Conservation (phyloP, 2,113 vertebrate genomes). For the Paramormyrops kingsleyae region DNA sequence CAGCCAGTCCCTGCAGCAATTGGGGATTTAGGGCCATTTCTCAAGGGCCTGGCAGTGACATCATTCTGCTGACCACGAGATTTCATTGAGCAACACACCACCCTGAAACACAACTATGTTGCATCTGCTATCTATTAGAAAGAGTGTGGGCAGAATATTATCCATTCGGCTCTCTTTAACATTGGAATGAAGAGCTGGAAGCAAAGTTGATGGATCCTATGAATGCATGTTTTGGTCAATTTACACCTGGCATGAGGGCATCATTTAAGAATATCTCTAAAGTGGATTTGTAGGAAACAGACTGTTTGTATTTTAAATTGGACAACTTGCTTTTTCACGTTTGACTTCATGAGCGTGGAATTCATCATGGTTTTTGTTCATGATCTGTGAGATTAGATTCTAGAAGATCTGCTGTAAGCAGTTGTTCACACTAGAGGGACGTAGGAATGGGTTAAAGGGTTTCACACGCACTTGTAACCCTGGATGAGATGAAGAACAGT, state of each 20-base stretch:
- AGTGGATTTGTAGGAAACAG: neutral
- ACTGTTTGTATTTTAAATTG: neutral
- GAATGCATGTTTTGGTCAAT: neutral
- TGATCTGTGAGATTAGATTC: neutral
- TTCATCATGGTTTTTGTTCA: neutral
- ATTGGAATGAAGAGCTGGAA: neutral
- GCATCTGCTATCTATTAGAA: neutral
- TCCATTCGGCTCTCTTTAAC: neutral
- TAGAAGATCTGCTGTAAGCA: neutral
- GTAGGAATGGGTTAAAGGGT: constrained; percentile 1
- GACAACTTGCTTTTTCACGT: neutral
- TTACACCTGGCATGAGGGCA: neutral
- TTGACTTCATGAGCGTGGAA: neutral
- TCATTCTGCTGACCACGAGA: neutral
- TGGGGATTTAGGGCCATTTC: neutral
- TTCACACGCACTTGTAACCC: constrained; percentile 15
- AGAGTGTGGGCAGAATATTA: neutral
- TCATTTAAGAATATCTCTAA: neutral
- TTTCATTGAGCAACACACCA: neutral
- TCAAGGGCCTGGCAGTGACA: neutral
- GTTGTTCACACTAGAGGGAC: neutral
- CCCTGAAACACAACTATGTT: neutral
- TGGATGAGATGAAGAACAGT: neutral
- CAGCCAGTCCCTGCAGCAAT: neutral
- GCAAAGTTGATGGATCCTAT: neutral